Conservation (phyloP, 2,113 vertebrate genomes). For the Eudorcas thomsonii region DNA sequence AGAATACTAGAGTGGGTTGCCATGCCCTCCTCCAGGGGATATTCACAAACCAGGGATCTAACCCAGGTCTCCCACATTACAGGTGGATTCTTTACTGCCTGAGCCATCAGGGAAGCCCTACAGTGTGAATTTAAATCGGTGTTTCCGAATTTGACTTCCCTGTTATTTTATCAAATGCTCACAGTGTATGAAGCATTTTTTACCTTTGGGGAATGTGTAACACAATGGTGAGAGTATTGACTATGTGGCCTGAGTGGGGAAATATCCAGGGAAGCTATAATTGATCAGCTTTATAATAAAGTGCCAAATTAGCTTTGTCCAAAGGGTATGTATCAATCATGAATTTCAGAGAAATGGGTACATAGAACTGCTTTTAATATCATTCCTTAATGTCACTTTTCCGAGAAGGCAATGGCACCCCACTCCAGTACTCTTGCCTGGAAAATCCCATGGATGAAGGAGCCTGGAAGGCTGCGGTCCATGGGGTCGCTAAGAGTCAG, state of each 20-base stretch:
- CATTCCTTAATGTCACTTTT: background rate
- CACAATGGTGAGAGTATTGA: background rate
- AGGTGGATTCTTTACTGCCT: background rate
- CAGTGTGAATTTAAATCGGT: background rate
- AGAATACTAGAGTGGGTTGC: background rate
- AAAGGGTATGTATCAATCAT: background rate
- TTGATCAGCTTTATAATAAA: background rate
- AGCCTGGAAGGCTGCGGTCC: too few relatives aligned
- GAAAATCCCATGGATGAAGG: too few relatives aligned
- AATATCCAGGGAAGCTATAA: background rate
- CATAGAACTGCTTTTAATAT: background rate
- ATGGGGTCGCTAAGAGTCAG: too few relatives aligned
- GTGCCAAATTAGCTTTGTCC: background rate
- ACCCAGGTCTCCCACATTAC: background rate
- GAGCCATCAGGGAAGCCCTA: background rate
- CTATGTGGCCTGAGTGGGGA: background rate
- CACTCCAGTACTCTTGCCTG: too few relatives aligned
- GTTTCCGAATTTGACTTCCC: background rate
- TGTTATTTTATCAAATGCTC: background rate
- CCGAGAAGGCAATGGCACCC: too few relatives aligned
- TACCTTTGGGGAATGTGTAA: background rate
- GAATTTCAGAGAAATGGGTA: background rate
- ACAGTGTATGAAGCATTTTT: background rate
- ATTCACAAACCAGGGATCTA: background rate
- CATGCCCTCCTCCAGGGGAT: background rate